These are phyloP conservation scores for Phalanger gymnotis DNA, from an alignment of 2,797 vertebrate genomes.

Conservation along the genomic window DNA sequence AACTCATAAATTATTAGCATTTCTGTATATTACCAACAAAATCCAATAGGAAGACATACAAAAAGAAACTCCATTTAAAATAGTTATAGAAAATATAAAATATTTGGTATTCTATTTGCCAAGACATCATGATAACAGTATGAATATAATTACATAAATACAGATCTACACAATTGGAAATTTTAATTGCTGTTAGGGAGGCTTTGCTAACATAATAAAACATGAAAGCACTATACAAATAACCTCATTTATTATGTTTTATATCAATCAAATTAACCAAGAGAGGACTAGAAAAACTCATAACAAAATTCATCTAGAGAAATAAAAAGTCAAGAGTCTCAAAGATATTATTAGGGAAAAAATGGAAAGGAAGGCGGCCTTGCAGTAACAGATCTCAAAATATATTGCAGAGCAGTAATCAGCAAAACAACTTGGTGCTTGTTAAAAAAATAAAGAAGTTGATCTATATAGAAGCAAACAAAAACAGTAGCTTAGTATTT, in stretches of 20 bases:
- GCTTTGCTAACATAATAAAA: background rate
- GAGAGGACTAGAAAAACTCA: background rate
- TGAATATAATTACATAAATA: background rate
- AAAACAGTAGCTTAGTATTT: background rate
- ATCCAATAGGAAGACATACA: no score
- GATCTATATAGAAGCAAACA: background rate
- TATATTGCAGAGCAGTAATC: background rate
- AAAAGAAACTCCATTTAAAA: no score
- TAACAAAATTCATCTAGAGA: background rate
- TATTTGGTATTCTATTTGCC: background rate
- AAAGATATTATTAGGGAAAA: background rate
- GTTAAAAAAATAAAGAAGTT: background rate
- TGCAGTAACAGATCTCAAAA: background rate
- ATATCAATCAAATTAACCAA: background rate
- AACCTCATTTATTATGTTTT: background rate
- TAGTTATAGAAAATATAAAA: no score
- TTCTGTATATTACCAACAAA: no score
- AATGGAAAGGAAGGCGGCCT: background rate
- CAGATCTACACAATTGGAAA: background rate
- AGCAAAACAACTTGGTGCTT: background rate
- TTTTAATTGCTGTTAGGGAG: background rate
- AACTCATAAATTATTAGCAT: no score
- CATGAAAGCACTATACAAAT: background rate
- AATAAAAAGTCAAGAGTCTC: background rate
- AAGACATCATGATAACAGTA: background rate